These are phyloP conservation scores for Macaca mulatta DNA, from an alignment of 2,113 vertebrate genomes.

Conservation along the genomic window DNA sequence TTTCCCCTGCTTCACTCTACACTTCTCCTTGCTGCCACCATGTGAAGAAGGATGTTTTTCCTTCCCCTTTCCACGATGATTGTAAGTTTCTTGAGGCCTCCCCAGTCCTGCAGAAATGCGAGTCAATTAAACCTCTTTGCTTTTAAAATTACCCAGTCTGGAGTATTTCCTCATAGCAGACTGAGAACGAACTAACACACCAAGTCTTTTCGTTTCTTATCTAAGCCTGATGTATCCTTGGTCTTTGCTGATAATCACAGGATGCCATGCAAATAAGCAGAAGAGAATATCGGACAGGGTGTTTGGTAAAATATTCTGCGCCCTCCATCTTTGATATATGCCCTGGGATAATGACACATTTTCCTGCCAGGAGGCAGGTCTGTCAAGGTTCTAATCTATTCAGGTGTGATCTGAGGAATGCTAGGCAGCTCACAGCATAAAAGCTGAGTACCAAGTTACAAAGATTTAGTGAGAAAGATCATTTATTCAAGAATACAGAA, in stretches of 20 bases:
- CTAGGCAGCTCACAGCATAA: not conserved
- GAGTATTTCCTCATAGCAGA: too few species aligned
- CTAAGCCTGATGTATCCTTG: not conserved
- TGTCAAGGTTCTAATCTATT: not conserved
- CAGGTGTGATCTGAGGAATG: not conserved
- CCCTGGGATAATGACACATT: not conserved
- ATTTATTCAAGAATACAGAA: constrained; percentile 47
- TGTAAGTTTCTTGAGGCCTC: too few species aligned
- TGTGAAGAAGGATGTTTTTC: too few species aligned
- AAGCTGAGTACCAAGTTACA: not conserved
- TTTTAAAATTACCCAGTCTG: too few species aligned
- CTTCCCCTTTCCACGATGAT: too few species aligned
- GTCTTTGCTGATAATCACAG: not conserved
- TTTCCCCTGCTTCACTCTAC: too few species aligned
- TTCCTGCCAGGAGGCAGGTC: not conserved
- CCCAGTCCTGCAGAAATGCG: too few species aligned
- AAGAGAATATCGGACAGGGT: not conserved
- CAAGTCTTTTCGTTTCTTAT: constrained; percentile 16
- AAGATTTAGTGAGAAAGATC: constrained; percentile 9
- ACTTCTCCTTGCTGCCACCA: too few species aligned
- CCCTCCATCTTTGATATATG: not conserved
- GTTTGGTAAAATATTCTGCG: not conserved
- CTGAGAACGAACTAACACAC: too few species aligned
- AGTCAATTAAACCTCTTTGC: too few species aligned
- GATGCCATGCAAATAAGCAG: not conserved